Evolutionary conservation across 2,797 vertebrate genomes (phyloP).

Genomic region (Chromis chromis): DNA sequence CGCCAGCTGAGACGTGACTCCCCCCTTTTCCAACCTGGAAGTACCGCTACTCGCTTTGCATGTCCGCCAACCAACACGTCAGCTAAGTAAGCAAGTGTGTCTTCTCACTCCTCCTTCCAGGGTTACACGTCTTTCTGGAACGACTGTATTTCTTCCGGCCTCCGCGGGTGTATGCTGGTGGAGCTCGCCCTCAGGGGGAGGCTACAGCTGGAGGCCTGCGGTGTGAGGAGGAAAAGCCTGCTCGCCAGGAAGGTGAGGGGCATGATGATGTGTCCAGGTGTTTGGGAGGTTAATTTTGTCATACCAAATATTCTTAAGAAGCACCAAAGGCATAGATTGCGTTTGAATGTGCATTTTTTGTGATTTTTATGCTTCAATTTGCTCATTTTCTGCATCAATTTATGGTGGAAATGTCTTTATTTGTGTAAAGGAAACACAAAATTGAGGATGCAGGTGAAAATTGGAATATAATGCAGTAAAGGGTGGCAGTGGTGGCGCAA

Average conservation of each 20-base stretch:
- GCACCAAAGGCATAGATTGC: too few species aligned
- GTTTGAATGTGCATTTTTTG: too few species aligned
- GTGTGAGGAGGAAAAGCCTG: conserved; percentile 95
- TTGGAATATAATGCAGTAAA: too few species aligned
- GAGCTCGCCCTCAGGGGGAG: conserved; percentile 94
- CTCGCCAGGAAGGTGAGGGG: conserved; percentile 91
- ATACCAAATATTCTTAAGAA: too few species aligned
- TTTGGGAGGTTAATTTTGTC: too few species aligned
- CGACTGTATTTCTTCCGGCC: conserved; percentile 97
- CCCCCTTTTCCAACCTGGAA: conserved; percentile 19
- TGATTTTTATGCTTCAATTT: too few species aligned
- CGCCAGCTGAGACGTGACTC: conserved; percentile 20
- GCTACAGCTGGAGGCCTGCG: conserved; percentile 93
- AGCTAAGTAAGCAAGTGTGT: conserved; percentile 54
- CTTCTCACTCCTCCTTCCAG: conserved; percentile 72
- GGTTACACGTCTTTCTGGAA: conserved; percentile 99
- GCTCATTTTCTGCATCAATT: too few species aligned
- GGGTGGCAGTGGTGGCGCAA: too few species aligned
- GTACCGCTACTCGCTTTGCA: not conserved
- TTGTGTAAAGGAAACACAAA: too few species aligned
- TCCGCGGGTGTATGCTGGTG: conserved; percentile 97
- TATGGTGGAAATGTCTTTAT: too few species aligned
- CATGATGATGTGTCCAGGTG: not conserved
- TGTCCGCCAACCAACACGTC: conserved; percentile 68
- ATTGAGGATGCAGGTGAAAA: too few species aligned